Base-by-base conservation (phyloP, 2,888 invertebrate genomes). In the Drosophila acutilabella region DNA sequence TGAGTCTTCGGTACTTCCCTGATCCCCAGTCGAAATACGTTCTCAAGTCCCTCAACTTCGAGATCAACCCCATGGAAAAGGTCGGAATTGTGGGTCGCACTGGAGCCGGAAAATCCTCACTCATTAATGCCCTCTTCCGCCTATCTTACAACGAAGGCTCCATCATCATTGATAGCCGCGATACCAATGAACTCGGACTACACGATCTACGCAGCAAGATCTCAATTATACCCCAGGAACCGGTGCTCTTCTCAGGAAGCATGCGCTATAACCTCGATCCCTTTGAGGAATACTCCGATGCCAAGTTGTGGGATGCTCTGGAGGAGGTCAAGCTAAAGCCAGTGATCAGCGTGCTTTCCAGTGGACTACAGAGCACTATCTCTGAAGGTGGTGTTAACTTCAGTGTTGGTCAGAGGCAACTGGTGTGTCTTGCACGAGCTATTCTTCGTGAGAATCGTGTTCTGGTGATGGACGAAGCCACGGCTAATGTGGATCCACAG, bases 201-300 rank as follows among this genome's bases (percentile, higher is more conserved):
- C 95, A 95, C 81, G 94, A 96, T 90, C 93, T 97, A 3, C 94
- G 97, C 52, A 94, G 95, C 18, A 95, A 94, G 89, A 94, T 97
- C 70, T 96, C 97, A 4, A 97, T 97, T 83, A 97, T 97, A 69
- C 96, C 97, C 0, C 96, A 97, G 91, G 96, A 97, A 89, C 97
- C 97, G 0, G 96, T 97, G 50, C 92, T 97, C 42, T 97, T 98
- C 92, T 96, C 97, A 0, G 98, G 98, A 23, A 96, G 96, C 8
- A 94, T 98, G 93, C 93, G 98, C 1, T 95, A 96, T 88, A 98
- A 98, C 92, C 93, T 98, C 58, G 98, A 98, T 93, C 98, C 98
- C 2, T 97, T 98, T 91, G 95, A 96, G 69, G 95, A 96, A 81
- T 96, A 96, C 88, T 93, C 94, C 0, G 98, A 98, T 85, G 94